Evolutionary conservation across 2,113 vertebrate species (phyloP), one percentile per base, ranked within the genome.

Genomic region (Laticauda colubrina): DNA sequence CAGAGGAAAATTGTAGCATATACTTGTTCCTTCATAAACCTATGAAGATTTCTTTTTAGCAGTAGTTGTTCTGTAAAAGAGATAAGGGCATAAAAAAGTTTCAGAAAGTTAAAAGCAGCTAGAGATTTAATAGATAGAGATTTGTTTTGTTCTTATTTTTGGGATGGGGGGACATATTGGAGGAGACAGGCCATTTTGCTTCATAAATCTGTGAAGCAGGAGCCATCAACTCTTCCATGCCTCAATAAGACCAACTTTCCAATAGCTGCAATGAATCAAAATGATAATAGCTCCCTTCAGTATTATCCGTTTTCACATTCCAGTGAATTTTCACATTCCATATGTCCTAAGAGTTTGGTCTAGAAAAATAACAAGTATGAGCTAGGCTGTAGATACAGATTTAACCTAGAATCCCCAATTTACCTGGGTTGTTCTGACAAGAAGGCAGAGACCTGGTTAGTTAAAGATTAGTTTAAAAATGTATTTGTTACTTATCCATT

Each of bases 231-330:
- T 9, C 89, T 48, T 56, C 75, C 53, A 43, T 94, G 92, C 24
- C 39, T 43, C 91, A 89, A 10, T 61, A 87, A 59, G 23, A 64
- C 43, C 54, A 86, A 51, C 3, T 85, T 90, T 93, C 90, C 88
- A 10, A 90, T 93, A 26, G 54, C 48, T 91, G 43, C 15, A 91
- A 59, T 89, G 48, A 95, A 92, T 92, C 55, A 92, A 5, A 26
- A 91, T 29, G 3, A n/a, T 93, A 95, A 94, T 11, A 0, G 11
- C 48, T 92, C 88, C 55, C 92, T 87, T 95, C 90, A 94, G 85
- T 39, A 64, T 26, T 45, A 20, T 26, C 24, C 11, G n/a, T 92
- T 89, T 26, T 0, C 29, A 92, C 56, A 87, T 5, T 91, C 88
- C 91, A 91, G n/a, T 45, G 59, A 92, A 90, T 88, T 0, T 39